Evolutionary conservation across 2,888 invertebrate genomes (phyloP).

Genomic region (Bugulina stolonifera): DNA sequence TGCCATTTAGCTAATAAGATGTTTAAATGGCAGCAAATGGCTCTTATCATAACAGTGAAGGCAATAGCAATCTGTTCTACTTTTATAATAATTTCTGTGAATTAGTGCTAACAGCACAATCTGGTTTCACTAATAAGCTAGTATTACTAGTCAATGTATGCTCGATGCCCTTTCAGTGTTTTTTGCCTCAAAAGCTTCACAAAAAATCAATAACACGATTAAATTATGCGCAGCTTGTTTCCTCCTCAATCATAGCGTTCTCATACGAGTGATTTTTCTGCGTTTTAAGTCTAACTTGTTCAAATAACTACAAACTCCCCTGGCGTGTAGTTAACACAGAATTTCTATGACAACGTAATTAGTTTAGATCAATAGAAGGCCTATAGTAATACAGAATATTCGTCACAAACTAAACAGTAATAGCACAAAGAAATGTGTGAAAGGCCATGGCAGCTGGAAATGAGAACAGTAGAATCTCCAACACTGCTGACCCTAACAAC

Average conservation of each 20-base stretch:
- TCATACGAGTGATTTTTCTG: slow-evolving; percentile 1
- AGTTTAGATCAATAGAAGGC: slow-evolving; percentile 5
- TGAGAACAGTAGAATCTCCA: too few relatives aligned
- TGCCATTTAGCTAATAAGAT: not conserved
- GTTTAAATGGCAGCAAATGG: not conserved
- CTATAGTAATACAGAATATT: too few relatives aligned
- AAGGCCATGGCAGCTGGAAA: too few relatives aligned
- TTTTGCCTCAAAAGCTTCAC: slow-evolving; percentile 26
- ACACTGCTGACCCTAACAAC: too few relatives aligned
- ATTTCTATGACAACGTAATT: slow-evolving; percentile 26
- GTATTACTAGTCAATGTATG: not conserved
- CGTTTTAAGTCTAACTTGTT: slow-evolving; percentile 20
- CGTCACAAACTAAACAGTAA: too few relatives aligned
- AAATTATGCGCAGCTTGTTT: slow-evolving; percentile 11
- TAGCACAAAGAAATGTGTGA: too few relatives aligned
- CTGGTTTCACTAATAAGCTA: not conserved
- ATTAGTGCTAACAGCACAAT: not conserved
- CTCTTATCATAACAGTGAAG: not conserved
- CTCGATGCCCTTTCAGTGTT: not conserved
- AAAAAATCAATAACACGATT: slow-evolving; percentile 17
- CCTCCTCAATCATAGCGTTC: not conserved
- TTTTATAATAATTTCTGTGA: not conserved
- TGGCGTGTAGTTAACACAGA: not conserved
- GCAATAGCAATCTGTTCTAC: not conserved
- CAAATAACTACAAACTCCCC: slow-evolving; percentile 11